phyloP scores from a whole-genome alignment of 2,888 invertebrate genomes.

The Ferdinandea cuprea region DNA sequence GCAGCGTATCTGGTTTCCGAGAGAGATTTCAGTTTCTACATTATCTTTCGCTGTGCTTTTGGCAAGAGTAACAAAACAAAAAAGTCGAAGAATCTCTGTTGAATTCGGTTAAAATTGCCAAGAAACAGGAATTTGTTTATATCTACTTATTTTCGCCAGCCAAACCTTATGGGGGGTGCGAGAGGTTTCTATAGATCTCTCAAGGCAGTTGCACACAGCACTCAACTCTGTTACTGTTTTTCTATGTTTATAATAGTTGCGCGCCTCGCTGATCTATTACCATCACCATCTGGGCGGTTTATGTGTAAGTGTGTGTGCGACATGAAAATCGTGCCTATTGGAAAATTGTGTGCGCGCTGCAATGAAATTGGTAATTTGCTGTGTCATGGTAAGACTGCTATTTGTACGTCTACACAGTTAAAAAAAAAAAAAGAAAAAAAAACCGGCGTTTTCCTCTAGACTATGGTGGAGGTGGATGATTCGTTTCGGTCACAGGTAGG shows the following conservation, averaged over 20 bases:
- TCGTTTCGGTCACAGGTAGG: slow-evolving; percentile 64
- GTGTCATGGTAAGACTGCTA: slow-evolving; percentile 69
- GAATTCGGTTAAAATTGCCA: slow-evolving; percentile 59
- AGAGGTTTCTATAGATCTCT: slow-evolving; percentile 47
- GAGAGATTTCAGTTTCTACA: slow-evolving; percentile 39
- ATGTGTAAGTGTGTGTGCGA: slow-evolving; percentile 47
- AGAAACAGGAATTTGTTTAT: slow-evolving; percentile 35
- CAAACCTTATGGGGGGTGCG: slow-evolving; percentile 34
- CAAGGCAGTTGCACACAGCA: slow-evolving; percentile 55
- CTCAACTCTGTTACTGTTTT: slow-evolving; percentile 31
- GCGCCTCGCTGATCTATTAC: slow-evolving; percentile 63
- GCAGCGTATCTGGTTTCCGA: slow-evolving; percentile 62
- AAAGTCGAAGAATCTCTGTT: slow-evolving; percentile 27
- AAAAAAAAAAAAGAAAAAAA: not conserved
- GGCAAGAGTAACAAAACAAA: slow-evolving; percentile 40
- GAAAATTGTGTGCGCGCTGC: slow-evolving; percentile 62
- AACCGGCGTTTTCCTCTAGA: slow-evolving; percentile 43
- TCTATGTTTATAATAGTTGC: slow-evolving; percentile 37
- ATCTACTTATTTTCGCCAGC: too few relatives aligned
- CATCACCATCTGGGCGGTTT: slow-evolving; percentile 40
- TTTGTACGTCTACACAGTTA: slow-evolving; percentile 51
- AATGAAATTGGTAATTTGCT: slow-evolving; percentile 71
- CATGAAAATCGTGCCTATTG: slow-evolving; percentile 73
- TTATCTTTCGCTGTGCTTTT: slow-evolving; percentile 59
- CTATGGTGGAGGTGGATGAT: slow-evolving; percentile 47